Percentiles rank a stretch among this genome's conserved stretches.
These are phyloP conservation scores for Eueides isabella DNA, from an alignment of 1,140 invertebrate species.

Conservation along the genomic window DNA sequence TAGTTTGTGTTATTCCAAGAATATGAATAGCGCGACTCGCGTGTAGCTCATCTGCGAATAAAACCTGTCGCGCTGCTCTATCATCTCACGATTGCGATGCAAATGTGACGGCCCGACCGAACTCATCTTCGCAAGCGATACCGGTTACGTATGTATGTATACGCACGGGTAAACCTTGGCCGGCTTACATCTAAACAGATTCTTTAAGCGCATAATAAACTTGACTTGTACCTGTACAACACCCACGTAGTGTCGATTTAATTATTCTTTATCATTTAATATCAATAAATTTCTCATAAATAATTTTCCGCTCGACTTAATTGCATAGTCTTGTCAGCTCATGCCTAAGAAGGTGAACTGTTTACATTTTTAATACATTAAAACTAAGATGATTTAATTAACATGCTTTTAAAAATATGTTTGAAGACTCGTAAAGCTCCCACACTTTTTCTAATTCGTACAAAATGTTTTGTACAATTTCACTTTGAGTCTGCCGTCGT, in stretches of 20 bases:
- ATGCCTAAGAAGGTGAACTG: slow-evolving; percentile 4
- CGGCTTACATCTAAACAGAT: slow-evolving; percentile 34
- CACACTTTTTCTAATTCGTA: neutral
- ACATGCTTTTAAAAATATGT: neutral
- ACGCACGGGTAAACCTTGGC: slow-evolving; percentile 38
- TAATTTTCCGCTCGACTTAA: slow-evolving; percentile 19
- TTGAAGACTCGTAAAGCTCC: neutral
- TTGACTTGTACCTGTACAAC: slow-evolving; percentile 22
- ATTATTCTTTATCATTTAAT: slow-evolving; percentile 27
- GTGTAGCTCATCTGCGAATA: slow-evolving; percentile 28
- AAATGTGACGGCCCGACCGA: slow-evolving; percentile 37
- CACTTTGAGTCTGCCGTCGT: neutral
- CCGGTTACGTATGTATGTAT: slow-evolving; percentile 30
- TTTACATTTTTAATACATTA: slow-evolving; percentile 10
- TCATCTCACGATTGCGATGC: slow-evolving; percentile 37
- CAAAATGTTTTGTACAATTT: neutral
- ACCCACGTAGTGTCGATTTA: slow-evolving; percentile 25
- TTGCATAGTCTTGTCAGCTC: slow-evolving; percentile 2
- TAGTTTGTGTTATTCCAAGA: slow-evolving; percentile 27
- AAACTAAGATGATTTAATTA: neutral
- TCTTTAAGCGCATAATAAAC: slow-evolving; percentile 24
- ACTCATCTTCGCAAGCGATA: slow-evolving; percentile 41
- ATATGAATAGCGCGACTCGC: slow-evolving; percentile 31
- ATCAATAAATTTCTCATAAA: slow-evolving; percentile 19
- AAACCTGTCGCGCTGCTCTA: slow-evolving; percentile 38